Evolutionary conservation across 2,888 invertebrate species (phyloP), one percentile per base, ranked within the genome.

Genomic region (Antitype chi): DNA sequence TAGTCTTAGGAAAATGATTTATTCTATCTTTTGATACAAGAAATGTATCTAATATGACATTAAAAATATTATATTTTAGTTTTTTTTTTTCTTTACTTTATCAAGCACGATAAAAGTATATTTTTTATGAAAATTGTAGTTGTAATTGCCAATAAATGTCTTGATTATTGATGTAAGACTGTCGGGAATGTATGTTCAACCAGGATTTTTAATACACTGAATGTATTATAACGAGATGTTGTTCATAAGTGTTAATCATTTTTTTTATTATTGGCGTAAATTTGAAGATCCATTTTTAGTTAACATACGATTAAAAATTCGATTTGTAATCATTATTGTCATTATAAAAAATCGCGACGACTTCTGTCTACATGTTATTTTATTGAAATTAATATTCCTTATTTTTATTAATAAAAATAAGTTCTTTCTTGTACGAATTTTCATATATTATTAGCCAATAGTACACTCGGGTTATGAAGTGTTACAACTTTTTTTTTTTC

Each of bases 351-450:
- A 89, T 91, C 92, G 94, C 95, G 96, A 92, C 96, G 96, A 93
- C 93, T 94, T 94, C 93, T 93, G 92, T 82, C 91, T 94, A 92
- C 94, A 93, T 95, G 93, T 94, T 94, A 91, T 95, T 94, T 94
- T 93, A 90, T 92, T 92, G 89, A 91, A 93, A 91, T 88, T 83
- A 81, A 86, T 80, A n/a, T 59, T 69, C 32, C 32, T 77, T 82
- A 52, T 64, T 11, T 23, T 15, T 82, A 78, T 52, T 11, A 25
- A 62, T 32, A 25, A 47, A 75, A 49, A 38, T 43, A 55, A 49
- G 23, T 57, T 53, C 23, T 60, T 59, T 55, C 32, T 52, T 52
- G 15, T 73, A 63, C 70, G 67, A 78, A n/a, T 66, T 38, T 59
- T 66, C 64, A 76, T 84, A 78, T 57, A 47, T 60, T 55, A 73